A percentile compares a stretch with the other conserved stretches of the same genome.
Conservation (phyloP, 2,113 vertebrate species). For the Odocoileus virginianus region DNA sequence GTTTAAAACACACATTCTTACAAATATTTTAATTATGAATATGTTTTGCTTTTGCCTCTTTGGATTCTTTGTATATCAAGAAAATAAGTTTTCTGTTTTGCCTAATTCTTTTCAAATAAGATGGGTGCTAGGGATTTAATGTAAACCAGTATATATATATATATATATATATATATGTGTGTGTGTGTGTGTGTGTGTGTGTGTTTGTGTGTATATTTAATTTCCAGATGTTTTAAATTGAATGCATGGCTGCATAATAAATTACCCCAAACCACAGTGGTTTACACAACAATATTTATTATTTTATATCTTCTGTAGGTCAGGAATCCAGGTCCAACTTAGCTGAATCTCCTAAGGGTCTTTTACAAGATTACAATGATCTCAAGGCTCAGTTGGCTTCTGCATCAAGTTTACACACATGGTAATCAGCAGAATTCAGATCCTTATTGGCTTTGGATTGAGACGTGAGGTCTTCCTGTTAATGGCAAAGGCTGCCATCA, state of each 20-base stretch:
- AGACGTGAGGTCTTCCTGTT: not conserved
- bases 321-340: not conserved
- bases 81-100: not conserved
- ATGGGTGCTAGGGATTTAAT: not conserved
- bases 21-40: not conserved
- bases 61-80: not conserved
- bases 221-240: not conserved
- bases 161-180: too few species aligned
- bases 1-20: not conserved
- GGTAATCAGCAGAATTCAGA: not conserved
- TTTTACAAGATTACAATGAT: not conserved
- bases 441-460: not conserved
- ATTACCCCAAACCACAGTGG: not conserved
- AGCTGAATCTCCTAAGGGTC: not conserved
- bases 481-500: not conserved
- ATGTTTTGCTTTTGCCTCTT: not conserved
- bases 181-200: too few species aligned
- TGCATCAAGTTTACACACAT: not conserved
- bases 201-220: not conserved
- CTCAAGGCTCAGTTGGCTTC: not conserved
- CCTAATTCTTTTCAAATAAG: not conserved
- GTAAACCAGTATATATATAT: not conserved
- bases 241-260: not conserved
- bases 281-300: not conserved
- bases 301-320: not conserved